phyloP scores from a whole-genome alignment of 2,113 vertebrate genomes.

The Ibidorhyncha struthersii region DNA sequence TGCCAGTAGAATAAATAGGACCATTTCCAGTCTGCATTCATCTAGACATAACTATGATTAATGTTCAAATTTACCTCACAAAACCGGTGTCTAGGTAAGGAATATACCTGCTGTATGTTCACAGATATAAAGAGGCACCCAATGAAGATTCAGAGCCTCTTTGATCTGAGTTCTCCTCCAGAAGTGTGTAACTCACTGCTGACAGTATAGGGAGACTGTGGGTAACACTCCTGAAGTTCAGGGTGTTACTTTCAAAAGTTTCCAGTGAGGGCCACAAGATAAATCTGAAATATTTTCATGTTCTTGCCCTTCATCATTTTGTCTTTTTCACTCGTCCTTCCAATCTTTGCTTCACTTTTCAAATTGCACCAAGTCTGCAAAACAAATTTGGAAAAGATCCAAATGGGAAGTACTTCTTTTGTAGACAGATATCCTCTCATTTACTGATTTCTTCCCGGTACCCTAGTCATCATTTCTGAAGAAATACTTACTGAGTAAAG shows the following conservation, averaged over 20 bases:
- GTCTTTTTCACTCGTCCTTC: neutral
- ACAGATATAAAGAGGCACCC: neutral
- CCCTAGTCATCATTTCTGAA: neutral
- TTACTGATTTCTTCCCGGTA: conserved; percentile 4
- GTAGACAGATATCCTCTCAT: neutral
- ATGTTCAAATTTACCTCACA: neutral
- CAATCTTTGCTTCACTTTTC: neutral
- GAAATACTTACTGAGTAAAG: conserved; percentile 7
- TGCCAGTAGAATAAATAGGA: conserved; percentile 11
- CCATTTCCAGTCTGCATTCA: conserved; percentile 27
- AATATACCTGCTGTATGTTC: neutral
- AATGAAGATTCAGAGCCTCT: neutral
- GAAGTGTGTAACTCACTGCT: neutral
- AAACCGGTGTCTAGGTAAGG: neutral
- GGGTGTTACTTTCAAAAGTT: neutral
- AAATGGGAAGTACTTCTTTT: neutral
- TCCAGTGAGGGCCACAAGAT: neutral
- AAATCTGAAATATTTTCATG: neutral
- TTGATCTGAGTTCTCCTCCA: neutral
- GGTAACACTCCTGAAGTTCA: neutral
- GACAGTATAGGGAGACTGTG: neutral
- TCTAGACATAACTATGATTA: neutral
- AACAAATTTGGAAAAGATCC: neutral
- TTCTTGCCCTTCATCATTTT: neutral
- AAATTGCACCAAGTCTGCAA: neutral